These are phyloP conservation scores for Potamarius usumacintae DNA, from an alignment of 2,113 vertebrate species.

Conservation along the genomic window DNA sequence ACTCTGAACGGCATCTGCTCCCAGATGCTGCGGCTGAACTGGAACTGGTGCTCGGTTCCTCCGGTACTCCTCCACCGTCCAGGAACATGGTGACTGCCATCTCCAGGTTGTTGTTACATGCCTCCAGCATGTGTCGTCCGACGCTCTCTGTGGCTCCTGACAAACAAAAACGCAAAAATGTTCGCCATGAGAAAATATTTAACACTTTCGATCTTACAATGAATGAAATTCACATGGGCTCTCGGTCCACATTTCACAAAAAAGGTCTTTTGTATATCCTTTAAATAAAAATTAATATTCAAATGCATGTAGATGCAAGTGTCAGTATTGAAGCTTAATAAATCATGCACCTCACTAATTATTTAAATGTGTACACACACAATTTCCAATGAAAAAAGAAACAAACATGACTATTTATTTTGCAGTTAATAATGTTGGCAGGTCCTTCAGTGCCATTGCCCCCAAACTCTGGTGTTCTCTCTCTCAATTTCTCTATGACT, in stretches of 20 bases:
- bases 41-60: conserved; percentile 97
- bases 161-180: conserved; percentile 10
- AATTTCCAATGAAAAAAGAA: not conserved
- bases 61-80: conserved; percentile 91
- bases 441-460: too few relatives aligned
- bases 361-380: not conserved
- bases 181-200: not conserved
- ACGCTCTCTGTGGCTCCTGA: conserved; percentile 95
- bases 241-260: not conserved
- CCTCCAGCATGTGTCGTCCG: conserved; percentile 96
- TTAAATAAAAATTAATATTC: not conserved
- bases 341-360: not conserved
- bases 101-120: conserved; percentile 96
- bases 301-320: not conserved
- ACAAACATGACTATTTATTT: not conserved
- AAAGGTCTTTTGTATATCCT: too few relatives aligned
- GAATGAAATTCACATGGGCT: not conserved
- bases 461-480: too few relatives aligned
- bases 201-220: not conserved
- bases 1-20: conserved; percentile 85
- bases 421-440: not conserved
- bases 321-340: not conserved
- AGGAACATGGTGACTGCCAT: conserved; percentile 99
- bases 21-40: conserved; percentile 81
- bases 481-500: too few relatives aligned